A percentile compares a stretch with the other conserved stretches of the same genome.
Conservation (phyloP, 1,140 invertebrate species). For the Drosophila takahashii region DNA sequence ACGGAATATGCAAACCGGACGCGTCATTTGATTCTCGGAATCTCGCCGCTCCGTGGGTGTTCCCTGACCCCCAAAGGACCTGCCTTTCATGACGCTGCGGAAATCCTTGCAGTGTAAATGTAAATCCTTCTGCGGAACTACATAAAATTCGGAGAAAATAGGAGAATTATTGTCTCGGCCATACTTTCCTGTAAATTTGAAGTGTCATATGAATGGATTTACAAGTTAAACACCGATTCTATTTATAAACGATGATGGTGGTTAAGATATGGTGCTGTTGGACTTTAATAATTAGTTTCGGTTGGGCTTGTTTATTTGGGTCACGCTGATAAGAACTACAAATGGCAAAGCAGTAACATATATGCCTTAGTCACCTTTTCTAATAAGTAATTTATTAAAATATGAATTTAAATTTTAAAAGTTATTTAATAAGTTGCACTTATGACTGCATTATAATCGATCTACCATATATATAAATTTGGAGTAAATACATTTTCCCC, state of each 20-base stretch:
- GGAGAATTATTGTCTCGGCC: too few relatives aligned
- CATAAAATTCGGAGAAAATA: not conserved
- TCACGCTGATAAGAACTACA: conserved; percentile 6
- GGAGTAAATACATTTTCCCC: not conserved
- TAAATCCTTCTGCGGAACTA: not conserved
- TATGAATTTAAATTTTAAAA: too few relatives aligned
- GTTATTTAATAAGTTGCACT: too few relatives aligned
- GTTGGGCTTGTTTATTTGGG: conserved; percentile 4
- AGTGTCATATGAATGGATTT: not conserved
- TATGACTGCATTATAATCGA: too few relatives aligned
- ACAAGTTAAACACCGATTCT: not conserved
- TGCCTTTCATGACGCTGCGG: conserved; percentile 30
- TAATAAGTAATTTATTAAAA: too few relatives aligned
- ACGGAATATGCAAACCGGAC: conserved; percentile 23
- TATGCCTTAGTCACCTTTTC: too few relatives aligned
- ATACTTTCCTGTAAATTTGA: not conserved
- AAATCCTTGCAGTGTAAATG: conserved; percentile 41
- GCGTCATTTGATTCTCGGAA: conserved; percentile 60
- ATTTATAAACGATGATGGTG: conserved; percentile 18
- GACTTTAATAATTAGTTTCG: conserved; percentile 1
- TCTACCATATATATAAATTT: too few relatives aligned
- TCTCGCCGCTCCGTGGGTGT: conserved; percentile 33
- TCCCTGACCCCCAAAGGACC: not conserved
- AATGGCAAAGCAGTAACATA: not conserved
- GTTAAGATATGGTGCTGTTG: not conserved